Evolutionary conservation across 2,797 vertebrate species (phyloP).

Genomic region (Spinus pinus): DNA sequence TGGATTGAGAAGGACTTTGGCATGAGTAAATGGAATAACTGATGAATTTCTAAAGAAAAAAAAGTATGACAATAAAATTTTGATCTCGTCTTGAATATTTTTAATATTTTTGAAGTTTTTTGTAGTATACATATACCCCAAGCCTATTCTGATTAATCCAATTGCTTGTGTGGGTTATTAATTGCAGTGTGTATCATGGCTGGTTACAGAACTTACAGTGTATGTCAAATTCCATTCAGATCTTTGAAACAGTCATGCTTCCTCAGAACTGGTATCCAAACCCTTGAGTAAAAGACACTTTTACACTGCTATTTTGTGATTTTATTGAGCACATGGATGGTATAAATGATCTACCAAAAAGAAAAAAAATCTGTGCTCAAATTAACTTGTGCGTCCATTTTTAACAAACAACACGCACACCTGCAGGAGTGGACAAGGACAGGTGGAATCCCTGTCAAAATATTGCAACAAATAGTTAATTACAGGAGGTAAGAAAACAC

Average conservation of each 20-base stretch:
- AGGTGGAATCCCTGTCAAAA: not conserved
- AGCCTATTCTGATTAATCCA: not conserved
- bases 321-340: not conserved
- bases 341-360: not conserved
- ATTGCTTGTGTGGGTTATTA: not conserved
- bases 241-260: not conserved
- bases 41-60: not conserved
- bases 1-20: not conserved
- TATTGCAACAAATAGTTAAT: not conserved
- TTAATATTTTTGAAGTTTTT: not conserved
- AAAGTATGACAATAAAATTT: not conserved
- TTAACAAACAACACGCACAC: accelerated
- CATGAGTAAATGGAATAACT: not conserved
- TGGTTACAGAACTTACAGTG: not conserved
- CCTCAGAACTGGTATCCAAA: not conserved
- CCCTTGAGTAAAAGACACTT: not conserved
- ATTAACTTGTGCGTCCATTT: not conserved
- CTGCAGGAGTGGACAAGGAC: not conserved
- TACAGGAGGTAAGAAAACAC: not conserved
- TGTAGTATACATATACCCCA: not conserved
- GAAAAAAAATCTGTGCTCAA: not conserved
- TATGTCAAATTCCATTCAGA: not conserved
- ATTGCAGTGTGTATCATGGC: not conserved
- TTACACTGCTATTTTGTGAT: not conserved
- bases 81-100: not conserved